phyloP scores from a whole-genome alignment of 1,140 invertebrate genomes.

The Drosophila athabasca region DNA sequence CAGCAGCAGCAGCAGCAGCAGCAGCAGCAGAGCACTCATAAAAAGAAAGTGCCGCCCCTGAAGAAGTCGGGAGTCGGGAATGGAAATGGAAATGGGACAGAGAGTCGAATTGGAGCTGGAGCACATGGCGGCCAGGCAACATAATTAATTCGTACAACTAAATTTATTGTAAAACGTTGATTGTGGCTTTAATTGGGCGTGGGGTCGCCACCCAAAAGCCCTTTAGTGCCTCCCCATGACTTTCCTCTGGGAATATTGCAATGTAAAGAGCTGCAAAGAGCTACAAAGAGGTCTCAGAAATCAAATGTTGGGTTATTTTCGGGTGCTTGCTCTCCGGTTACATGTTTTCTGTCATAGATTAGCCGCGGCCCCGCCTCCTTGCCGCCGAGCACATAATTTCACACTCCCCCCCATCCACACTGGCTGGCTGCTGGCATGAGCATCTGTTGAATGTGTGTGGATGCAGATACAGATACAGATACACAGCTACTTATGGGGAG shows the following conservation, averaged over 20 bases:
- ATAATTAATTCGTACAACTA: conserved; percentile 71
- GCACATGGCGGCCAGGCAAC: conserved; percentile 13
- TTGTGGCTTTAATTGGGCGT: conserved; percentile 67
- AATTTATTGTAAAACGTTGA: conserved; percentile 59
- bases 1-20: too few relatives aligned
- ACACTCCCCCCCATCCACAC: conserved; percentile 53
- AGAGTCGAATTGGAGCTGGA: conserved; percentile 19
- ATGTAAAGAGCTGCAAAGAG: conserved; percentile 58
- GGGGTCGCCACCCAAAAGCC: conserved; percentile 61
- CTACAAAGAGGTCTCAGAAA: conserved; percentile 59
- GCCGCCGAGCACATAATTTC: conserved; percentile 67
- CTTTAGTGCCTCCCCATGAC: conserved; percentile 36
- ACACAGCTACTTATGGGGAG: conserved; percentile 29
- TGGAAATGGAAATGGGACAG: conserved; percentile 14
- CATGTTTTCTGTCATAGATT: conserved; percentile 82
- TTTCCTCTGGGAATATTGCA: conserved; percentile 57
- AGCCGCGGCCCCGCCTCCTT: conserved; percentile 58
- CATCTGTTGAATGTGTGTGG: conserved; percentile 63
- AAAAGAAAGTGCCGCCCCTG: conserved; percentile 71
- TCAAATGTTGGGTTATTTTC: conserved; percentile 60
- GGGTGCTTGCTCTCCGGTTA: conserved; percentile 54
- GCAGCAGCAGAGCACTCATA: conserved; percentile 57
- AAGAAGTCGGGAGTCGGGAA: conserved; percentile 10
- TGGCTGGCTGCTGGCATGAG: conserved; percentile 36
- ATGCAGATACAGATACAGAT: too few relatives aligned